Evolutionary conservation across 2,113 vertebrate species (phyloP), one percentile per base, ranked within the genome.

Genomic region (Turdus rufiventris): DNA sequence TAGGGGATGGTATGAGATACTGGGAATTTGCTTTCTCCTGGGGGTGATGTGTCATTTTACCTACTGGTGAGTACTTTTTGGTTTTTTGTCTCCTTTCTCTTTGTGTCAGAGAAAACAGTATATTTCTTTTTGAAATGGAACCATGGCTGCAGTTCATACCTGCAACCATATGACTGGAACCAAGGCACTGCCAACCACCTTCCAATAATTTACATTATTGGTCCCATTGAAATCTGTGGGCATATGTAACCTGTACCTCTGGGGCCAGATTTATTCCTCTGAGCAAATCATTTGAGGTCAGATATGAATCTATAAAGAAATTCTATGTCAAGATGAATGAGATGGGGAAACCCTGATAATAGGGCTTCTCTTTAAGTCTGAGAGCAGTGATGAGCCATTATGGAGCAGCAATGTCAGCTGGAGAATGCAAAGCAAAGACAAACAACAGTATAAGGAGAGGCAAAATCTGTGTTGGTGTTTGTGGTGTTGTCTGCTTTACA

Each of bases 301-400:
- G 87, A 33, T 50, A 58, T 33, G 18, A 58, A 75, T 72, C 48
- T 61, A 1, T 66, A 38, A 78, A 70, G 33, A 50, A 92, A 45
- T 68, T 92, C 25, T n/a, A 1, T 4, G 2, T 48, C 38, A 74
- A 61, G 50, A n/a, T 3, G 4, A 29, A 21, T 48, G n/a, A 70
- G 58, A 34, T 73, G 54, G 58, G 62, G 50, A 40, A 81, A 33
- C 11, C 12, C 25, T 65, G 28, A 19, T 40, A 48, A 29, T 0
- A 60, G 20, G 19, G 24, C 24, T 54, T 70, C 10, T 43, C 36
- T 51, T 93, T 34, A 29, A 56, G 34, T 13, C 25, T 61, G 71
- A 42, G 42, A 28, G 29, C 15, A 51, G 18, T 3, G 42, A 17
- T 0, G 2, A 10, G 2, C 18, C 20, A 6, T 47, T 34, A 13